Evolutionary conservation across 2,797 vertebrate species (phyloP), one percentile per base, ranked within the genome.

Genomic region (Squalus acanthias): DNA sequence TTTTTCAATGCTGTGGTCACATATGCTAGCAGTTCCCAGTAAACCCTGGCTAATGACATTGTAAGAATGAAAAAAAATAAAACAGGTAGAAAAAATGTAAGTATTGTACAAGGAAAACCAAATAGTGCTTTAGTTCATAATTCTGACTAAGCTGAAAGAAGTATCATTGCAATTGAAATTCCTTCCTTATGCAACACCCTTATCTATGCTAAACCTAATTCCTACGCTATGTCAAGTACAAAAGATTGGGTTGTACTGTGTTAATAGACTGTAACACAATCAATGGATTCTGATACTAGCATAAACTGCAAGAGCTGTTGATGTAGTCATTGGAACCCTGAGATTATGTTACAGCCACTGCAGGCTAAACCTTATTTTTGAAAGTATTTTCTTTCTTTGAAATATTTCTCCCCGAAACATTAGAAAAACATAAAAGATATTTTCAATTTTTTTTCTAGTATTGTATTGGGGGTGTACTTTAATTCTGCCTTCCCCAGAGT

Each of bases 1-100:
- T 95, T 95, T 95, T 74, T 95, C 94, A 57, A 26, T n/a, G 50
- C 3, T n/a, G 29, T 95, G 70, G 50, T 95, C 70, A 76, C 94
- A 95, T 33, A 60, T 50, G 46, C 70, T 76, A 60, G 94, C 26
- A 76, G 33, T 93, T 69, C 91, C 46, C n/a, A 93, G 91, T 93
- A 69, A 91, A 93, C 72, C 70, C 69, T 76, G 17, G 53, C 50
- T 92, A 95, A 92, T n/a, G 29, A 9, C 70, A 95, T 53, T 76
- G 24, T 17, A 72, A 24, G 50, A 76, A 29, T 57, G 50, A 57
- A 22, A 74, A n/a, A 72, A 95, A 7, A 10, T 24, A 93, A 69
- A 69, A 69, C 15, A 46, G 5, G n/a, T 20, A 26, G 65, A 69
- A 93, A 93, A 46, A 57, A 74, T 63, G 53, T 76, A 92, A 92